phyloP scores from a whole-genome alignment of 2,888 invertebrate species.

The Lasioglossum lativentre region DNA sequence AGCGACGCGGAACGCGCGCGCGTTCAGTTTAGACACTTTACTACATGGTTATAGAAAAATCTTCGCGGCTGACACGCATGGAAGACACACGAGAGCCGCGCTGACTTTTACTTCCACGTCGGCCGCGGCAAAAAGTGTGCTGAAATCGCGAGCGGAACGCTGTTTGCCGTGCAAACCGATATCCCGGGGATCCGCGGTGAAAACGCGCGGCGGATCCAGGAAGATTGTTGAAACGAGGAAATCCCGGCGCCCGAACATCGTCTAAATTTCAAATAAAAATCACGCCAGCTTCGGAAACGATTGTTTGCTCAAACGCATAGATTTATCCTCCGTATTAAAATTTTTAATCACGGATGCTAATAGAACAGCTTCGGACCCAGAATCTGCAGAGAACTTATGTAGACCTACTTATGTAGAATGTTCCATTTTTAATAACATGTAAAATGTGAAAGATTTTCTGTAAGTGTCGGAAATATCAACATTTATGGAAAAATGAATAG shows the following conservation, averaged over 20 bases:
- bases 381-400: not conserved
- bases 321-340: not conserved
- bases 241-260: not conserved
- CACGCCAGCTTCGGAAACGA: not conserved
- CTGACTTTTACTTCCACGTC: constrained; percentile 53
- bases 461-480: too few relatives aligned
- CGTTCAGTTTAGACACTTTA: not conserved
- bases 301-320: not conserved
- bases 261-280: not conserved
- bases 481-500: too few relatives aligned
- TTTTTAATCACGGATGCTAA: not conserved
- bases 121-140: constrained; percentile 36
- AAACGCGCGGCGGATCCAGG: not conserved
- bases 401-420: too few relatives aligned
- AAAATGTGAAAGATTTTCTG: too few relatives aligned
- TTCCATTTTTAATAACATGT: too few relatives aligned
- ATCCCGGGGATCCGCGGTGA: not conserved
- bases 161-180: constrained; percentile 25
- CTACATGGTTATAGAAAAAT: not conserved
- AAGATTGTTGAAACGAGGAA: not conserved
- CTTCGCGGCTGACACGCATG: not conserved
- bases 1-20: not conserved
- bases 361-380: not conserved
- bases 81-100: not conserved
- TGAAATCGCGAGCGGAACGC: constrained; percentile 40